Percentiles rank a stretch among this genome's conserved stretches.
These are phyloP conservation scores for Hydrolagus affinis DNA, from an alignment of 2,113 vertebrate genomes.

Conservation along the genomic window DNA sequence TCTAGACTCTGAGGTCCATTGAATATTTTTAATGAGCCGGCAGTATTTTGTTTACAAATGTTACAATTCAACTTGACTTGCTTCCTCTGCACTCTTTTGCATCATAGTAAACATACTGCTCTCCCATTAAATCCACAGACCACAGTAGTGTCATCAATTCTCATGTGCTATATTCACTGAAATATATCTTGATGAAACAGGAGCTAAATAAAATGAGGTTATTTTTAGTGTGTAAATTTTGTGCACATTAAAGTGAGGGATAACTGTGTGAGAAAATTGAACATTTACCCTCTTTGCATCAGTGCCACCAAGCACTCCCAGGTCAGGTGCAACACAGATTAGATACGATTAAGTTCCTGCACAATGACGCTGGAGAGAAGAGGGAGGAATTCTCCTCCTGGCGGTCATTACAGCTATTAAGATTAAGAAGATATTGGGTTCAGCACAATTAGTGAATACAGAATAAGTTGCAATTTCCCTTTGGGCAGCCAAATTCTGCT, in stretches of 20 bases:
- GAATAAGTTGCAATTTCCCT: no score
- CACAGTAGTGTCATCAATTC: neutral
- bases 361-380: neutral
- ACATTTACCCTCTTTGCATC: neutral
- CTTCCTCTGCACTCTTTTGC: neutral
- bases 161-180: neutral
- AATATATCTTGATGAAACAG: neutral
- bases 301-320: neutral
- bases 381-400: no score
- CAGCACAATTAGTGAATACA: no score
- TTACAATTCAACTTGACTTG: neutral
- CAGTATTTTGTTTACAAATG: no score
- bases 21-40: no score
- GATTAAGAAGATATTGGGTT: no score
- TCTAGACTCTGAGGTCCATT: no score
- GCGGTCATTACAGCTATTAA: no score
- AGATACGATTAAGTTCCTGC: neutral
- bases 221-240: neutral
- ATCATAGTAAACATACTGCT: neutral
- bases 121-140: neutral
- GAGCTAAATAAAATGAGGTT: neutral
- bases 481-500: no score
- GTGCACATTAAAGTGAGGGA: neutral
- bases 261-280: neutral
- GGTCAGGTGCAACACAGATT: neutral